These are phyloP conservation scores for Drosophila kambysellisi DNA, from an alignment of 2,888 invertebrate genomes.

Conservation along the genomic window DNA sequence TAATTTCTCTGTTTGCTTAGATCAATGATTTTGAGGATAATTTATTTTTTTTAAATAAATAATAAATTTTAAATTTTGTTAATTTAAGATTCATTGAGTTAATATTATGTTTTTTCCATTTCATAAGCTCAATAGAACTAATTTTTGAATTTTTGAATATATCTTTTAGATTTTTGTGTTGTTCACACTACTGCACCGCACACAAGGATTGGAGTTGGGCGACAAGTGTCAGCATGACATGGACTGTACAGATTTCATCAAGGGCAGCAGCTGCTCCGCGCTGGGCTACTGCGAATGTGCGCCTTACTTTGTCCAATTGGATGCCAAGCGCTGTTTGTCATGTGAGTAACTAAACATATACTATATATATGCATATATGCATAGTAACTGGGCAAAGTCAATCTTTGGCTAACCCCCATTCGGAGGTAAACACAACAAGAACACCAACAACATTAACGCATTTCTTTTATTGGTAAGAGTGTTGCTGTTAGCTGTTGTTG, in stretches of 20 bases:
- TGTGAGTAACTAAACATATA: slow-evolving; percentile 88
- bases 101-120: neutral
- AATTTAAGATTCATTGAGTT: neutral
- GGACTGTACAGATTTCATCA: slow-evolving; percentile 85
- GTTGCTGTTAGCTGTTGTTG: slow-evolving; percentile 13
- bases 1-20: no score
- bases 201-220: slow-evolving; percentile 77
- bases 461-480: slow-evolving; percentile 21
- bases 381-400: slow-evolving; percentile 59
- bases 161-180: slow-evolving; percentile 58
- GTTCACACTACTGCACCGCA: slow-evolving; percentile 50
- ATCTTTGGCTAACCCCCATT: slow-evolving; percentile 66
- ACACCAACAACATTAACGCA: slow-evolving; percentile 2
- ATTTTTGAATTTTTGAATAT: neutral
- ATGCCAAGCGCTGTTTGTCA: slow-evolving; percentile 92
- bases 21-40: no score
- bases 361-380: neutral
- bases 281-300: slow-evolving; percentile 91
- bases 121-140: neutral
- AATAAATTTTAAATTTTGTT: no score
- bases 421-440: slow-evolving; percentile 14
- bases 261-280: slow-evolving; percentile 85
- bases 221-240: slow-evolving; percentile 85
- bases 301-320: slow-evolving; percentile 92
- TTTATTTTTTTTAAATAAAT: no score